phyloP scores from a whole-genome alignment of 2,113 vertebrate species.

The Hymenochirus boettgeri region DNA sequence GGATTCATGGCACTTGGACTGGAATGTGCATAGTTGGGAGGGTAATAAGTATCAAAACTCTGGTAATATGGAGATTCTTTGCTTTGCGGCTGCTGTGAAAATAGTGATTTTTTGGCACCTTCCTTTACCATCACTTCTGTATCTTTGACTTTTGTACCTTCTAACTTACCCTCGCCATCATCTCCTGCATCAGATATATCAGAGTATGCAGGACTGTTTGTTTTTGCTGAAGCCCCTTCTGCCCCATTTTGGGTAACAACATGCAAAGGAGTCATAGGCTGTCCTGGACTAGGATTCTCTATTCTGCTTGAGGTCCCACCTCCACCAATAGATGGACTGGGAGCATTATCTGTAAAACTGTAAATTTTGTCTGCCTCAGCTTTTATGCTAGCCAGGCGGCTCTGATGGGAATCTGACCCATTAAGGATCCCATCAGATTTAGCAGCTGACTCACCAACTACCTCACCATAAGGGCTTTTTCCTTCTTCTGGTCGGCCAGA shows the following conservation, averaged over 20 bases:
- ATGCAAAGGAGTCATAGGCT: slow-evolving; percentile 84
- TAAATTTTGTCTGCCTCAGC: slow-evolving; percentile 97
- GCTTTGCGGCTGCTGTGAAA: slow-evolving; percentile 76
- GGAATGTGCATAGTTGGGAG: slow-evolving; percentile 85
- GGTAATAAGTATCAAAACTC: slow-evolving; percentile 89
- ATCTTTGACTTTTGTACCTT: slow-evolving; percentile 77
- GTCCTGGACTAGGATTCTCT: slow-evolving; percentile 73
- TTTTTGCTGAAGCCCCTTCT: slow-evolving; percentile 90
- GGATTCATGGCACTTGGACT: slow-evolving; percentile 78
- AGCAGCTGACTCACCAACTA: slow-evolving; percentile 67
- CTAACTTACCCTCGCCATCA: slow-evolving; percentile 88
- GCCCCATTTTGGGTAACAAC: slow-evolving; percentile 89
- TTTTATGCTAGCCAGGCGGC: slow-evolving; percentile 94
- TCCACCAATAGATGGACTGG: slow-evolving; percentile 88
- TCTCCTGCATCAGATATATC: slow-evolving; percentile 97
- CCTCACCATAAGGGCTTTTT: slow-evolving; percentile 85
- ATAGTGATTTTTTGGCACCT: slow-evolving; percentile 90
- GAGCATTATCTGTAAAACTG: slow-evolving; percentile 95
- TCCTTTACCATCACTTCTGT: slow-evolving; percentile 85
- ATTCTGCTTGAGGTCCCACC: slow-evolving; percentile 68
- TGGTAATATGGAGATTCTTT: slow-evolving; percentile 91
- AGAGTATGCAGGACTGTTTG: slow-evolving; percentile 93
- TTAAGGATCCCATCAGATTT: slow-evolving; percentile 89
- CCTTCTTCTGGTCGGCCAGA: slow-evolving; percentile 81
- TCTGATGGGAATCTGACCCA: slow-evolving; percentile 90